Evolutionary conservation across 2,797 vertebrate species (phyloP).

Genomic region (Moxostoma hubbsi): DNA sequence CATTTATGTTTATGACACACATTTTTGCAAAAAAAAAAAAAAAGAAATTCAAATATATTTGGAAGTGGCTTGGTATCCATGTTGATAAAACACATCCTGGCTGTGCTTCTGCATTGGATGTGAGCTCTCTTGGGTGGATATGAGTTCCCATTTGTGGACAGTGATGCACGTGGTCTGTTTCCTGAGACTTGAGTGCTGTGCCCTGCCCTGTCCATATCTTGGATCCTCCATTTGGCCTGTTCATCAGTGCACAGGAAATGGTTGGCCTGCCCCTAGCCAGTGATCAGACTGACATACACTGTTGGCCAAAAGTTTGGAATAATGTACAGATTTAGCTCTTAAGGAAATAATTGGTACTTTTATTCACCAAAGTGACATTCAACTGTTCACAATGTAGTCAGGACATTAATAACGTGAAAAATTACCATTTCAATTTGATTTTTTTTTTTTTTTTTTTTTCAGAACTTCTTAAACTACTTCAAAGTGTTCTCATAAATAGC

Average conservation of each 20-base stretch:
- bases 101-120: background rate
- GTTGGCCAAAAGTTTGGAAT: no score
- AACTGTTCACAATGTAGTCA: no score
- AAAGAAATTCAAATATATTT: background rate
- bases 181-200: constrained; percentile 22
- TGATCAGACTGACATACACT: constrained; percentile 37
- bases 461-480: no score
- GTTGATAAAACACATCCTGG: constrained; percentile 7
- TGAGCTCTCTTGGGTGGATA: background rate
- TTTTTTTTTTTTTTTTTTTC: no score
- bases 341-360: no score
- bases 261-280: constrained; percentile 15
- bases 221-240: constrained; percentile 20
- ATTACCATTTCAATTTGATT: no score
- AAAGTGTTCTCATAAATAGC: no score
- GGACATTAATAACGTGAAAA: no score
- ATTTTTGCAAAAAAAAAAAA: background rate
- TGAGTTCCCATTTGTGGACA: constrained; percentile 17
- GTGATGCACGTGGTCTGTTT: constrained; percentile 22
- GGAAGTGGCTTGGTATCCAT: background rate
- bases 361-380: no score
- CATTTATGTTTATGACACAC: background rate
- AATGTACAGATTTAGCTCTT: no score
- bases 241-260: constrained; percentile 23
- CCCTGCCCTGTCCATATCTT: constrained; percentile 18